Evolutionary conservation across 2,888 invertebrate species (phyloP).

Genomic region (Amitus sp.): DNA sequence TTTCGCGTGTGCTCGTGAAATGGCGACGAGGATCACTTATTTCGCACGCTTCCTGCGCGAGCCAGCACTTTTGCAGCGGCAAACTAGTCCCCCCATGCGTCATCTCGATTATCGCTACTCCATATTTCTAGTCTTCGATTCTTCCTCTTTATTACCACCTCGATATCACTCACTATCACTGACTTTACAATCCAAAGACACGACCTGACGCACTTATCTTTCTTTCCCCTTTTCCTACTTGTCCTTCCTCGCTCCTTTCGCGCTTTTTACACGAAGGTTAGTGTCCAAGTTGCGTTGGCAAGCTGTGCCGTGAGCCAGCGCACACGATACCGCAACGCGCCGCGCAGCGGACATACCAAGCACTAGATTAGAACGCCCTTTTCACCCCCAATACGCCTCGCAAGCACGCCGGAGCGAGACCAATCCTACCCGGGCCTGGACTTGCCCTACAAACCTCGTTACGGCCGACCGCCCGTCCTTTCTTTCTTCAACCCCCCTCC

Average conservation of each 20-base stretch:
- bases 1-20: not conserved
- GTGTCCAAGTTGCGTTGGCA: slow-evolving; percentile 51
- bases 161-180: slow-evolving; percentile 38
- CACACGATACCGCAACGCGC: slow-evolving; percentile 61
- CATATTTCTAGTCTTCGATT: slow-evolving; percentile 19
- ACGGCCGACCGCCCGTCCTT: slow-evolving; percentile 5
- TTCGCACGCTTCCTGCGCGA: slow-evolving; percentile 10
- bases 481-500: not conserved
- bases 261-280: slow-evolving; percentile 48
- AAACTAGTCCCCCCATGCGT: no score
- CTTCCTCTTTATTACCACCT: no score
- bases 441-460: slow-evolving; percentile 41
- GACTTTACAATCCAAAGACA: slow-evolving; percentile 4
- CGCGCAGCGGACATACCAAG: slow-evolving; percentile 55
- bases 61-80: no score
- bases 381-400: slow-evolving; percentile 42
- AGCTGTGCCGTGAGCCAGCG: slow-evolving; percentile 56
- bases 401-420: slow-evolving; percentile 27
- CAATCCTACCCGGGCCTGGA: slow-evolving; percentile 37
- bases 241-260: slow-evolving; percentile 27
- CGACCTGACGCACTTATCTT: slow-evolving; percentile 17
- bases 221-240: slow-evolving; percentile 25
- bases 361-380: slow-evolving; percentile 50
- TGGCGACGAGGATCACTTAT: slow-evolving; percentile 9
- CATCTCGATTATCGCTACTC: slow-evolving; percentile 34